Base-by-base conservation (phyloP, 2,888 invertebrate genomes). In the Clepsis dumicolana region DNA sequence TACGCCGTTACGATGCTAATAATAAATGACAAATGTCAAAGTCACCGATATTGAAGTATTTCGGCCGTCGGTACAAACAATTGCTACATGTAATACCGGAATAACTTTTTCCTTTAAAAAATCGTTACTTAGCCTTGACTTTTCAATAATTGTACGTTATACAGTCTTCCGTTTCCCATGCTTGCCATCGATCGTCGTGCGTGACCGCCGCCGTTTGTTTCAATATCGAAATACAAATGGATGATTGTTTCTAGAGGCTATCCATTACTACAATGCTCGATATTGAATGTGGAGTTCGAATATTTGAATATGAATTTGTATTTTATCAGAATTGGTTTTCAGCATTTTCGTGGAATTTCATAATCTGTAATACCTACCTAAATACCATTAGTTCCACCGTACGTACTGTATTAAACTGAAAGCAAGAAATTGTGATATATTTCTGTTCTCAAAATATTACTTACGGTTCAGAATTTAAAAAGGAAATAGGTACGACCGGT, bases 161-260 rank as follows among this genome's bases (percentile, higher is more conserved):
- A 38, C 60, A 48, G n/a, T 32, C 44, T 24, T 52, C 16, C 38
- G 27, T 35, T 56, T 21, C 32, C 32, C 12, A 14, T 10, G 35
- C 52, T 14, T n/a, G 52, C 3, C 5, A 56, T 56, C 60, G 41
- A 65, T 65, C 44, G 53, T 5, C 38, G 32, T 54, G 65, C 32
- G 60, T 65, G 60, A 54, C 65, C 32, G 24, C 44, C 10, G 44
- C 29, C 65, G 54, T 60, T 65, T 61, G 29, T 65, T 65, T 53
- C 60, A 61, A 65, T 61, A 61, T 61, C 24, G n/a, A 65, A 52
- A 27, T 60, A 21, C 60, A 27, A 25, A 38, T 29, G 12, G n/a
- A 38, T 24, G 24, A 25, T 35, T 61, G 61, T 32, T 27, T 50
- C 48, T 48, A 56, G 32, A 21, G 32, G 25, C 50, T 21, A 52